Conservation (phyloP, 2,113 vertebrate genomes). For the Microtus pennsylvanicus region DNA sequence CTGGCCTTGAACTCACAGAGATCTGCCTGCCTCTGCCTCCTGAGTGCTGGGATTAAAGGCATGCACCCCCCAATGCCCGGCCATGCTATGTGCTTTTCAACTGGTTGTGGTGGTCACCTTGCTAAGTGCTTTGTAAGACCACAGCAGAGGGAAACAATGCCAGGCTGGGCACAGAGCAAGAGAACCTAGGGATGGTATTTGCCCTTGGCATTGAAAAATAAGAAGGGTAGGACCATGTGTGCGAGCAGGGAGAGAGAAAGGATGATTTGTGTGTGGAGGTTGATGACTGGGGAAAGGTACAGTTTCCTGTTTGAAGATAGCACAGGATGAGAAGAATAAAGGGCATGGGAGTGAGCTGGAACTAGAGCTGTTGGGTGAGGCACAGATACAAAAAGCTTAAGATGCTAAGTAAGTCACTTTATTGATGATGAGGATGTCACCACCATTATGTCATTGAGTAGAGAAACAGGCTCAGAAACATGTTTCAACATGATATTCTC, state of each 20-base stretch:
- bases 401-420: neutral
- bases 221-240: neutral
- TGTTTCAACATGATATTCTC: neutral
- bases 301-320: neutral
- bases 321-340: neutral
- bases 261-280: neutral
- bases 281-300: neutral
- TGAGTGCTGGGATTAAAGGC: no score
- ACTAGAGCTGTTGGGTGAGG: neutral
- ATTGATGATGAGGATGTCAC: no score
- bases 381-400: neutral
- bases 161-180: neutral
- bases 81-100: neutral
- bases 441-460: neutral
- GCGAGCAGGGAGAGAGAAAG: neutral
- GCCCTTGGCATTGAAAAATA: neutral
- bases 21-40: no score
- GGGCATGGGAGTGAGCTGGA: neutral
- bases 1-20: no score
- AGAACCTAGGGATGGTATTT: neutral
- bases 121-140: neutral
- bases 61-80: no score
- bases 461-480: constrained; percentile 9
- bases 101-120: neutral
- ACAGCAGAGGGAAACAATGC: neutral